A percentile compares a stretch with the other conserved stretches of the same genome.
Conservation (phyloP, 2,888 invertebrate species). For the Lithophane semibrunnea region DNA sequence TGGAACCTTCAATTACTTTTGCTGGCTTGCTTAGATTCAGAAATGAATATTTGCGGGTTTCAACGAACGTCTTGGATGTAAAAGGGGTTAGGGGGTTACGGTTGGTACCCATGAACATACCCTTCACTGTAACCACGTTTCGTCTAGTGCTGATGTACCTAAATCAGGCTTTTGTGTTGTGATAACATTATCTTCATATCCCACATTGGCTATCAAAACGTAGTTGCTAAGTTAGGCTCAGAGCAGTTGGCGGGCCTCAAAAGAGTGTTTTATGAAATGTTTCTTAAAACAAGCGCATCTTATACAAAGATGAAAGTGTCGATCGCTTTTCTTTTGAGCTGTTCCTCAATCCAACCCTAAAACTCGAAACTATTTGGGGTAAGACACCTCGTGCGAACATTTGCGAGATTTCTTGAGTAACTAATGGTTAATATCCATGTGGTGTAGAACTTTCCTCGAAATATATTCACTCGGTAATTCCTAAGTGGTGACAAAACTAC, state of each 20-base stretch:
- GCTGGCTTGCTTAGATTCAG: background rate
- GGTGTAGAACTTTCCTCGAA: slow-evolving; percentile 1
- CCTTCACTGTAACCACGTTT: background rate
- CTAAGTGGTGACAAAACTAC: slow-evolving; percentile 21
- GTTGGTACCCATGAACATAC: background rate
- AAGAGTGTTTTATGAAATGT: background rate
- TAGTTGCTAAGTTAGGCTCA: background rate
- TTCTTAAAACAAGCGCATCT: background rate
- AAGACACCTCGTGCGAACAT: background rate
- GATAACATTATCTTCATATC: background rate
- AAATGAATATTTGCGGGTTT: background rate
- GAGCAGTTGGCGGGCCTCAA: too few relatives aligned
- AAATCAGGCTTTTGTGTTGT: background rate
- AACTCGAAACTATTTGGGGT: slow-evolving; percentile 14
- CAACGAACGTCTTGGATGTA: background rate
- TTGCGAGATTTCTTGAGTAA: slow-evolving; percentile 15
- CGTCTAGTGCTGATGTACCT: background rate
- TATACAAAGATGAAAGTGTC: background rate
- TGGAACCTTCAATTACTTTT: background rate
- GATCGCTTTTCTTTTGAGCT: background rate
- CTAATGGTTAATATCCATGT: background rate
- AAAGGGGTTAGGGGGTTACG: too few relatives aligned
- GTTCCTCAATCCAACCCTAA: background rate
- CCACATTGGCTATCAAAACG: background rate
- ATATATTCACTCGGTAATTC: slow-evolving; percentile 3